Conservation (phyloP, 2,888 invertebrate genomes). For the Ctena decussata region DNA sequence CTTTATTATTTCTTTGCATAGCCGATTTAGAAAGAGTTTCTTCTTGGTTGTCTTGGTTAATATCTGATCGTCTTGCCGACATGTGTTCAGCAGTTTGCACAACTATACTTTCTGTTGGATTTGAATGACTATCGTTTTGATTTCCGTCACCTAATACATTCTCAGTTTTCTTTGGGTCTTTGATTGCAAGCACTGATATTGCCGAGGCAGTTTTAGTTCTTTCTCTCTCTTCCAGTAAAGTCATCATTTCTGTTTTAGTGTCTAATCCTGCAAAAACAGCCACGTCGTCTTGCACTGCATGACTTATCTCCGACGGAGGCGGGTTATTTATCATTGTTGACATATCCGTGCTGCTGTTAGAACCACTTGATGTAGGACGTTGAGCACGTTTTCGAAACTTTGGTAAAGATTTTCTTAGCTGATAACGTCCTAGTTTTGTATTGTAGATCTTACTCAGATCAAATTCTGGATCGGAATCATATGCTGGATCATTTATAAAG, state of each 20-base stretch:
- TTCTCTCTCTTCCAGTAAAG: slow-evolving; percentile 52
- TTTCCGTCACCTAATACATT: not conserved
- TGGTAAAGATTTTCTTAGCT: slow-evolving; percentile 13
- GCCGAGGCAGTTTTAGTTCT: slow-evolving; percentile 19
- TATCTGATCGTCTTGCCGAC: not conserved
- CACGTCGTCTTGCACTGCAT: slow-evolving; percentile 51
- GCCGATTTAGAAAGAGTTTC: not conserved
- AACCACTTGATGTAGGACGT: slow-evolving; percentile 43
- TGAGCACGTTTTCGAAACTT: slow-evolving; percentile 17
- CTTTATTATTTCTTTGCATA: not conserved
- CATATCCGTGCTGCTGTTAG: slow-evolving; percentile 36
- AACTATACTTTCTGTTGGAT: too few relatives aligned
- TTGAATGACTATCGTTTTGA: not conserved
- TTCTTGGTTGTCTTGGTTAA: not conserved
- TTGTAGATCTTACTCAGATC: not conserved
- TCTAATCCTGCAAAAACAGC: not conserved
- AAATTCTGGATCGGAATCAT: slow-evolving; percentile 4
- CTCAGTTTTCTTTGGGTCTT: not conserved
- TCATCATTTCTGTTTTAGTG: slow-evolving; percentile 36
- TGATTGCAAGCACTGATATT: not conserved
- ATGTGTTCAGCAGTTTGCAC: not conserved
- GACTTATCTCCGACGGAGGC: slow-evolving; percentile 59
- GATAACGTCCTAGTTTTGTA: slow-evolving; percentile 8
- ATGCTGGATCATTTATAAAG: not conserved
- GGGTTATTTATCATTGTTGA: slow-evolving; percentile 51